Percentiles rank a stretch among this genome's conserved stretches.
phyloP scores from a whole-genome alignment of 1,140 invertebrate genomes.

The Papilio helenus region DNA sequence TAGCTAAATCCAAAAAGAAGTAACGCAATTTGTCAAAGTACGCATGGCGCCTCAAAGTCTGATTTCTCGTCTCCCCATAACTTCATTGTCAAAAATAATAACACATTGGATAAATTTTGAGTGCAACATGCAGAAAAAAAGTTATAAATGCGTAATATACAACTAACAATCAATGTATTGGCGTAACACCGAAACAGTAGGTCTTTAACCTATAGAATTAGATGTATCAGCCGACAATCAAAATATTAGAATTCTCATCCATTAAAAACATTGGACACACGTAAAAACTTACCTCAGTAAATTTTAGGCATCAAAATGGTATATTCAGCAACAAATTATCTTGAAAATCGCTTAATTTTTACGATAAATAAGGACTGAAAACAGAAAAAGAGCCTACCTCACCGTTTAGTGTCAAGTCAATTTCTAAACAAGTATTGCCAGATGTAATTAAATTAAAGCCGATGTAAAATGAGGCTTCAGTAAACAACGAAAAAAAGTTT shows the following conservation, averaged over 20 bases:
- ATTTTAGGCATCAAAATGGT: constrained; percentile 78
- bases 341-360: constrained; percentile 75
- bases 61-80: neutral
- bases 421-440: constrained; percentile 64
- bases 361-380: constrained; percentile 81
- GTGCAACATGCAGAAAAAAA: constrained; percentile 6
- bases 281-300: constrained; percentile 73
- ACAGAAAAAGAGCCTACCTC: constrained; percentile 83
- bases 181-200: constrained; percentile 55
- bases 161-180: neutral
- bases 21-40: constrained; percentile 61
- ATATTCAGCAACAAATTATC: constrained; percentile 71
- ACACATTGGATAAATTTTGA: neutral
- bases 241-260: constrained; percentile 52
- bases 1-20: constrained; percentile 25
- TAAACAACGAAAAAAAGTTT: too few relatives aligned
- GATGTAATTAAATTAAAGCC: neutral
- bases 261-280: constrained; percentile 38
- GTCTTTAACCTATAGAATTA: constrained; percentile 74
- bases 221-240: constrained; percentile 72
- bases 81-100: constrained; percentile 4
- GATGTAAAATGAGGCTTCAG: neutral
- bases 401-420: constrained; percentile 82
- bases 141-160: neutral
- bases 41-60: constrained; percentile 66